These are phyloP conservation scores for Periplaneta americana DNA, from an alignment of 1,140 invertebrate genomes.

Conservation along the genomic window DNA sequence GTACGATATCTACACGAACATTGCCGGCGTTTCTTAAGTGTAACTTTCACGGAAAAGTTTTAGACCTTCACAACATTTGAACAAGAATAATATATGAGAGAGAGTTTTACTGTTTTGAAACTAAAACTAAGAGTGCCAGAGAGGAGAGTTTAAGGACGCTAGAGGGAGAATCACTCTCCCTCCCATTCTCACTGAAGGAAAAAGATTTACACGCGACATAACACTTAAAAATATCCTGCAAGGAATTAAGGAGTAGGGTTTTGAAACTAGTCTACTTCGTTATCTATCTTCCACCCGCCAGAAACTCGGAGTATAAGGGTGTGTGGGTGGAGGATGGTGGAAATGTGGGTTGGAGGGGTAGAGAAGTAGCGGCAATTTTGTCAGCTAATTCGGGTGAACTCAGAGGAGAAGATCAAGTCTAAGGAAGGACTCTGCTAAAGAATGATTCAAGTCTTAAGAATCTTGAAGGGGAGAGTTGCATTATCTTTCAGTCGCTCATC, in stretches of 20 bases:
- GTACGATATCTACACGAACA: not conserved
- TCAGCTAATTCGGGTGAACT: not conserved
- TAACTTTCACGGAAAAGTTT: not conserved
- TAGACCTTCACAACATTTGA: not conserved
- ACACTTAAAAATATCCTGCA: not conserved
- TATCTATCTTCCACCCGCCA: not conserved
- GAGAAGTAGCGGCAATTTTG: not conserved
- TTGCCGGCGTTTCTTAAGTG: not conserved
- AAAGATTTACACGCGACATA: not conserved
- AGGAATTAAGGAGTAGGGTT: not conserved
- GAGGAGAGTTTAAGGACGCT: not conserved
- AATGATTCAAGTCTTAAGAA: not conserved
- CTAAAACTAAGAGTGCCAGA: not conserved
- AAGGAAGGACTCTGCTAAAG: not conserved
- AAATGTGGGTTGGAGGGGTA: not conserved
- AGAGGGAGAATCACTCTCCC: not conserved
- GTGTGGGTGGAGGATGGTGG: not conserved
- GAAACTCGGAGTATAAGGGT: not conserved
- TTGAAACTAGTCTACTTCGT: not conserved
- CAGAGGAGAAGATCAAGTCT: not conserved
- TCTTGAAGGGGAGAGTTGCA: not conserved
- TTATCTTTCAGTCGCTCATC: not conserved
- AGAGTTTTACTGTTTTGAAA: not conserved
- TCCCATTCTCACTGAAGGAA: not conserved
- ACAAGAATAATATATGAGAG: not conserved